These are phyloP conservation scores for Podabrus alpinus DNA, from an alignment of 2,888 invertebrate genomes.

Conservation along the genomic window DNA sequence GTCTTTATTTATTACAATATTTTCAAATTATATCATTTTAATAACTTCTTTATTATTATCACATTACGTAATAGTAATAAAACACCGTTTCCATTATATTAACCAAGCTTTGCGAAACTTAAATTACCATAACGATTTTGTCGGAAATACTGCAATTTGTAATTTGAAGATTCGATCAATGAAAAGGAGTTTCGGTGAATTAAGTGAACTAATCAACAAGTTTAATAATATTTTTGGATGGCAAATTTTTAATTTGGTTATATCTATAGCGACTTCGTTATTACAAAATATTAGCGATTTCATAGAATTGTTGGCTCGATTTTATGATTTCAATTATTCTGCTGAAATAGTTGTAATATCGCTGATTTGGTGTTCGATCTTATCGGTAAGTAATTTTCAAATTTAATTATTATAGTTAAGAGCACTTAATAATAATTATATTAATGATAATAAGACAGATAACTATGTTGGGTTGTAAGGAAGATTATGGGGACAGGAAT, in stretches of 20 bases:
- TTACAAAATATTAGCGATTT: not conserved
- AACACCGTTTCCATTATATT: not conserved
- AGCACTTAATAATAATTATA: too few species aligned
- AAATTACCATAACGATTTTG: not conserved
- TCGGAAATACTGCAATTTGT: not conserved
- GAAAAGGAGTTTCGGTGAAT: not conserved
- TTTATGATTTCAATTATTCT: not conserved
- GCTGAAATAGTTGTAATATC: not conserved
- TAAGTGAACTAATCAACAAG: not conserved
- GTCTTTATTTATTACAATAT: not conserved
- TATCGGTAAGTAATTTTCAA: not conserved
- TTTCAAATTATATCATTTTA: not conserved
- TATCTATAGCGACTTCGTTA: not conserved
- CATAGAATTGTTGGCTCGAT: not conserved
- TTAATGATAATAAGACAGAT: too few species aligned
- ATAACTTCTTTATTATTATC: not conserved
- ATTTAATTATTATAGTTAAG: too few species aligned
- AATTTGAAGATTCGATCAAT: not conserved
- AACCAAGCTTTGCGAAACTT: not conserved
- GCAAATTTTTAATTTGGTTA: not conserved
- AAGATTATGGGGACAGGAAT: too few species aligned
- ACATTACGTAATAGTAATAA: not conserved
- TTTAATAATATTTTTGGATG: not conserved
- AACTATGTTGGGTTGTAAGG: too few species aligned
- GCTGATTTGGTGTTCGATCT: not conserved